Evolutionary conservation across 2,113 vertebrate genomes (phyloP), one percentile per base, ranked within the genome.

Genomic region (Amphiprion ocellaris): DNA sequence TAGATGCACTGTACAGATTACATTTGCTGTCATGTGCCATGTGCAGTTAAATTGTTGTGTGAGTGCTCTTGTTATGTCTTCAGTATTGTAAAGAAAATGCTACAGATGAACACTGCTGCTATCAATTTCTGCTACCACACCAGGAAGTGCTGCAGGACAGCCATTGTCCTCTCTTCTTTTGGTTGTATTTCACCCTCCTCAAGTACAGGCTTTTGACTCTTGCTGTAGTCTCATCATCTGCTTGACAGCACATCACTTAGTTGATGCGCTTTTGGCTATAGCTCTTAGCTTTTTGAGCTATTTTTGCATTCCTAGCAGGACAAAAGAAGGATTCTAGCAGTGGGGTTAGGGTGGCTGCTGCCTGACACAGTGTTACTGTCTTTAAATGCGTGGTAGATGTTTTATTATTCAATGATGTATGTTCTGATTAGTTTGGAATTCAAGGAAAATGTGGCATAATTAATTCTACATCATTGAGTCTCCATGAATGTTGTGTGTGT

Each of bases 211-310:
- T 69, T 64, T 23, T 26, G 54, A 62, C 71, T 86, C 55, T 52
- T 24, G 54, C 49, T 30, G 33, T 54, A 0, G 28, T 56, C 56
- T 55, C 23, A 56, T 74, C 46, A 59, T 74, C 37, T 71, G 60
- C 60, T 67, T 61, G 66, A 76, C 41, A 28, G 41, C 33, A 39
- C 61, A 59, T 23, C 49, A 49, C 55, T 78, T 62, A 79, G 53
- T 53, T 28, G 62, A 74, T 74, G 28, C 3, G 5, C 69, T 39
- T 77, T 66, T 52, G 65, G 65, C 59, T 1, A 5, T 19, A 56
- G 58, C 61, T 67, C 55, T 55, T 23, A 33, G 77, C 53, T 69
- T 69, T 77, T 69, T 28, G 74, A 62, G 61, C 77, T 5, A 49
- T 66, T 81, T 83, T 39, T 73, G 23, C 14, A 19, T 41, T 68